Percentiles rank a stretch among this genome's conserved stretches.
phyloP scores from a whole-genome alignment of 2,888 invertebrate genomes.

The Pseudeuparius sepicola region DNA sequence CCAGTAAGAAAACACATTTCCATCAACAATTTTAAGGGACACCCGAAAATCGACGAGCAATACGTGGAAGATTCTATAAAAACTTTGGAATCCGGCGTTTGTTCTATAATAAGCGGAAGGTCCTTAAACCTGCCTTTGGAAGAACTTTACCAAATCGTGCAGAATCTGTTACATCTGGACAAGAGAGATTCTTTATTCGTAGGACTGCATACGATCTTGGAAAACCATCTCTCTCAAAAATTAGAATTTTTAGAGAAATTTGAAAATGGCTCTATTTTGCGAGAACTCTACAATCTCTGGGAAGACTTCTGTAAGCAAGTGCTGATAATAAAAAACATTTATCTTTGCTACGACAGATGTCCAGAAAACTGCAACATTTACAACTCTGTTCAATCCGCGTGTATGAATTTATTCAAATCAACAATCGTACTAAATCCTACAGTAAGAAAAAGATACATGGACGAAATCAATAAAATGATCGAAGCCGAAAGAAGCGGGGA shows the following conservation, averaged over 20 bases:
- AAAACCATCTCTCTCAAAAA: slow-evolving; percentile 75
- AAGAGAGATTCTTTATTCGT: slow-evolving; percentile 50
- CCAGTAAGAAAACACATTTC: background rate
- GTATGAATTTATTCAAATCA: slow-evolving; percentile 80
- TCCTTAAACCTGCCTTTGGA: slow-evolving; percentile 49
- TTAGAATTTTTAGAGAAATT: slow-evolving; percentile 68
- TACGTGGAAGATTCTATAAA: background rate
- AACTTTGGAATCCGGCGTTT: background rate
- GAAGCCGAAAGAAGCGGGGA: slow-evolving; percentile 85
- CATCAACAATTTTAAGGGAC: slow-evolving; percentile 1
- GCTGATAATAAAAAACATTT: slow-evolving; percentile 96
- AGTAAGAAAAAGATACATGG: slow-evolving; percentile 79
- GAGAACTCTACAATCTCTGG: slow-evolving; percentile 86
- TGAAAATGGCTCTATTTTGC: slow-evolving; percentile 79
- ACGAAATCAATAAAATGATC: slow-evolving; percentile 79
- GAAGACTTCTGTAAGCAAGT: slow-evolving; percentile 87
- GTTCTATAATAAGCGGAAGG: slow-evolving; percentile 3
- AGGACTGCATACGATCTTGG: slow-evolving; percentile 70
- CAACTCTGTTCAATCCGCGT: slow-evolving; percentile 86
- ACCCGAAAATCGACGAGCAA: background rate
- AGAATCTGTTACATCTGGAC: slow-evolving; percentile 75
- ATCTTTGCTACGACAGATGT: slow-evolving; percentile 88
- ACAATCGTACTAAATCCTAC: slow-evolving; percentile 78
- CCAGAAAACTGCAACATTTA: slow-evolving; percentile 82
- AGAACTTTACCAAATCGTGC: slow-evolving; percentile 88